Conservation (phyloP, 2,888 invertebrate species). For the Mythimna lalbum region DNA sequence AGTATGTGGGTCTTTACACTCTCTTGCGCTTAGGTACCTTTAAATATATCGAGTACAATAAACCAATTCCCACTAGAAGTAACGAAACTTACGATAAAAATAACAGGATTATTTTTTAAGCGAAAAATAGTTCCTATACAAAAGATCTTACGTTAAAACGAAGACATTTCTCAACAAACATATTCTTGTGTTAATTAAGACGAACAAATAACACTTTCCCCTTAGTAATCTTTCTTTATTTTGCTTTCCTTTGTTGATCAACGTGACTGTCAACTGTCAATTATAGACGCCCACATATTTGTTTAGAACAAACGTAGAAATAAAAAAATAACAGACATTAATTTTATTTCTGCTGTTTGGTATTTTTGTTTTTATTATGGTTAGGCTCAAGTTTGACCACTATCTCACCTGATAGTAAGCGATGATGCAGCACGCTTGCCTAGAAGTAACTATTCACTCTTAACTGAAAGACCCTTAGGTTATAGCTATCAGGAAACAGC, state of each 20-base stretch:
- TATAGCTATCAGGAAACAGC: too few species aligned
- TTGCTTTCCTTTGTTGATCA: constrained; percentile 17
- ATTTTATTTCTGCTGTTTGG: too few species aligned
- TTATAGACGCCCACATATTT: neutral
- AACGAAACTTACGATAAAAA: neutral
- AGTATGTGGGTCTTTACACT: too few species aligned
- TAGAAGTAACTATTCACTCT: too few species aligned
- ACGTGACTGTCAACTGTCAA: neutral
- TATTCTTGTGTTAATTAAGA: neutral
- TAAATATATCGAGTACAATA: too few species aligned
- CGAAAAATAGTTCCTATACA: neutral
- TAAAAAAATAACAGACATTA: neutral
- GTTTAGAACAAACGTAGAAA: constrained; percentile 3
- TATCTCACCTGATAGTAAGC: too few species aligned
- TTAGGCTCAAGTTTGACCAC: too few species aligned
- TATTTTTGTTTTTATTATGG: too few species aligned
- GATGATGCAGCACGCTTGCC: too few species aligned
- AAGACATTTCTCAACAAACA: neutral
- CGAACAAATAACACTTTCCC: neutral
- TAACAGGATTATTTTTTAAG: neutral
- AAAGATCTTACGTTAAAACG: neutral
- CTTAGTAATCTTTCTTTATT: constrained; percentile 17
- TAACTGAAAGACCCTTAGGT: too few species aligned
- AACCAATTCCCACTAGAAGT: neutral
- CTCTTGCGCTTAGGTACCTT: too few species aligned